Evolutionary conservation across 2,888 invertebrate genomes (phyloP), one percentile per base, ranked within the genome.

Genomic region (Corbicula japonica): DNA sequence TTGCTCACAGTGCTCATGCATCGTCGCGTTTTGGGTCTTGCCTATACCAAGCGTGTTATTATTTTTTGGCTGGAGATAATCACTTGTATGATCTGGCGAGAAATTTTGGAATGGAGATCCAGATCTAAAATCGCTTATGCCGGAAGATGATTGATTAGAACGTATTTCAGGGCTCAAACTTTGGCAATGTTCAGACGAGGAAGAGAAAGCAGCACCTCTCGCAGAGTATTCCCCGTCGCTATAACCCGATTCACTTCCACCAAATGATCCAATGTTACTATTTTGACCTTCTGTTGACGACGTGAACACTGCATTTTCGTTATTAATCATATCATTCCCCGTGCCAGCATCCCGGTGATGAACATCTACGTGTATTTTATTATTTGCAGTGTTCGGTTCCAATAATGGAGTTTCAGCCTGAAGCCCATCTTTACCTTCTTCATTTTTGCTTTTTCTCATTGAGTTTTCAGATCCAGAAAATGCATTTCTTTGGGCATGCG

Each of bases 91-190:
- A n/a, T n/a, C n/a, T n/a, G n/a, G n/a, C n/a, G n/a, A n/a, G n/a
- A n/a, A n/a, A n/a, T n/a, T n/a, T n/a, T n/a, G n/a, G n/a, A n/a
- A n/a, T n/a, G n/a, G n/a, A n/a, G n/a, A n/a, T 15, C 23, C 23
- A n/a, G 63, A 48, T 8, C 28, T 48, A 2, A n/a, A n/a, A 48
- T 46, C 46, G 26, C 38, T 50, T n/a, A 35, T 35, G 18, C 65
- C 65, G 0, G 65, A 65, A n/a, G 65, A 65, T 1, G 63, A 63
- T 3, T 65, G 48, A 3, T 15, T 10, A 1, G 50, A 65, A 6
- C 15, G 50, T 18, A 50, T 3, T 18, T 6, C 21, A 34, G 23
- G 50, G 21, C 8, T 21, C 0, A 52, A 35, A 32, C 12, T 18
- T 15, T 34, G 18, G 6, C 35, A 26, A 65, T 32, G 50, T 23